Conservation (phyloP, 2,888 invertebrate genomes). For the Drosophila atroscutellata region DNA sequence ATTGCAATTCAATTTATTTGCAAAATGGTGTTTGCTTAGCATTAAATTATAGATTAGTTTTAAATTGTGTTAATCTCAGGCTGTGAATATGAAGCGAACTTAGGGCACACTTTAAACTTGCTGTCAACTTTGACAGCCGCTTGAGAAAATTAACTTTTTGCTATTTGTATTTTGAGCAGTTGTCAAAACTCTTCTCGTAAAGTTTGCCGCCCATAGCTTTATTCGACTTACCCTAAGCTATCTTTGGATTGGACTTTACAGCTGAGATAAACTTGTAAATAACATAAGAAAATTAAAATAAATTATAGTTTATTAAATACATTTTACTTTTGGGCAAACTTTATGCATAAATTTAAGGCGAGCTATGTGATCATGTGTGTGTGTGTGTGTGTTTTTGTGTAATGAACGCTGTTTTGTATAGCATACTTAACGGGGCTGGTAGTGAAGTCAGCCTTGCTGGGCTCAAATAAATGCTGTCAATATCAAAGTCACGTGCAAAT, state of each 20-base stretch:
- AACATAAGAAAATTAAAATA: conserved; percentile 21
- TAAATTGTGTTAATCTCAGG: conserved; percentile 1
- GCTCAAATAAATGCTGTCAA: conserved; percentile 51
- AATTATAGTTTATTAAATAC: conserved; percentile 55
- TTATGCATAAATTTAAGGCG: conserved; percentile 62
- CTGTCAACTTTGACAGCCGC: not conserved
- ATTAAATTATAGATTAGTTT: conserved; percentile 33
- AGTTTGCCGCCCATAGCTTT: not conserved
- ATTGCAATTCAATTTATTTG: conserved; percentile 58
- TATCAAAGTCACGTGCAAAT: conserved; percentile 77
- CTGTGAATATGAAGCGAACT: not conserved
- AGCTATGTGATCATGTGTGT: conserved; percentile 15
- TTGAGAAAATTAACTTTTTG: not conserved
- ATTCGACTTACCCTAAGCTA: not conserved
- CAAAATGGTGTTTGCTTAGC: conserved; percentile 14
- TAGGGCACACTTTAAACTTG: not conserved
- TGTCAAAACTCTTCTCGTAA: not conserved
- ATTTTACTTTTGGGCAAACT: conserved; percentile 43
- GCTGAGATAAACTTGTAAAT: conserved; percentile 28
- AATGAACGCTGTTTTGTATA: conserved; percentile 50
- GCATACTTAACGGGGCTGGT: conserved; percentile 45
- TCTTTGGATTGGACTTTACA: conserved; percentile 18
- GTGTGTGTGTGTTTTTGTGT: conserved; percentile 13
- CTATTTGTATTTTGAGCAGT: not conserved
- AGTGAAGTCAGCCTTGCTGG: not conserved